phyloP scores from a whole-genome alignment of 35 echinoderm and acorn worm genomes.

The Nesometra sesokonis region DNA sequence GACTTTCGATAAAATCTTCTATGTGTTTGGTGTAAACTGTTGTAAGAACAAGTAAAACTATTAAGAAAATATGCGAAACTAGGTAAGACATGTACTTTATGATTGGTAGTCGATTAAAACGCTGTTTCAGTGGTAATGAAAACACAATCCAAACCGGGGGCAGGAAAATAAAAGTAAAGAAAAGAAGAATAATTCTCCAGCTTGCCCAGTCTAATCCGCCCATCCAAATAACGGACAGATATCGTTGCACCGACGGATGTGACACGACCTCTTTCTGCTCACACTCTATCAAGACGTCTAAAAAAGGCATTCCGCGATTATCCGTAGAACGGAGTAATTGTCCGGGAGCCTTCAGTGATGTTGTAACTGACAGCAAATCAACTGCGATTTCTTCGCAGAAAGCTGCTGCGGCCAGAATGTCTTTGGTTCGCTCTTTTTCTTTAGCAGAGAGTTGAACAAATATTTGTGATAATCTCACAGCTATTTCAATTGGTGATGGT shows the following conservation, averaged over 20 bases:
- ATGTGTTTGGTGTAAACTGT: slow-evolving; percentile 77
- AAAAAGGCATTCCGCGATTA: slow-evolving; percentile 53
- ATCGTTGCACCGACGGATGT: slow-evolving; percentile 88
- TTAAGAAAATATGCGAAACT: slow-evolving; percentile 84
- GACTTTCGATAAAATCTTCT: slow-evolving; percentile 51
- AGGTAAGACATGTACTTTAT: slow-evolving; percentile 98
- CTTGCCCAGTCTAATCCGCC: slow-evolving; percentile 76
- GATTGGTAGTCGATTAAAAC: slow-evolving; percentile 86
- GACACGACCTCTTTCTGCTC: slow-evolving; percentile 95
- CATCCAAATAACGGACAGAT: slow-evolving; percentile 89
- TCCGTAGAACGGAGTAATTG: slow-evolving; percentile 60
- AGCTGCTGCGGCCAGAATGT: slow-evolving; percentile 59
- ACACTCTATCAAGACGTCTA: slow-evolving; percentile 89
- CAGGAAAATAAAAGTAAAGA: slow-evolving; percentile 65
- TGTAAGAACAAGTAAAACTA: slow-evolving; percentile 59
- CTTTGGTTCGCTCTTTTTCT: slow-evolving; percentile 87
- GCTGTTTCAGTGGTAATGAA: slow-evolving; percentile 62
- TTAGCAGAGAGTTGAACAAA: slow-evolving; percentile 48
- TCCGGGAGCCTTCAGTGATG: slow-evolving; percentile 59
- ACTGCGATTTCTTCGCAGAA: slow-evolving; percentile 93
- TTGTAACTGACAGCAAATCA: slow-evolving; percentile 64
- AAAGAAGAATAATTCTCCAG: slow-evolving; percentile 87
- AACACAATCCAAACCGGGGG: slow-evolving; percentile 82
- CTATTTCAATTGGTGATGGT: slow-evolving; percentile 80
- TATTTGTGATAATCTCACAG: slow-evolving; percentile 71